phyloP scores from a whole-genome alignment of 1,140 invertebrate species.

The Macrobrachium rosenbergii region DNA sequence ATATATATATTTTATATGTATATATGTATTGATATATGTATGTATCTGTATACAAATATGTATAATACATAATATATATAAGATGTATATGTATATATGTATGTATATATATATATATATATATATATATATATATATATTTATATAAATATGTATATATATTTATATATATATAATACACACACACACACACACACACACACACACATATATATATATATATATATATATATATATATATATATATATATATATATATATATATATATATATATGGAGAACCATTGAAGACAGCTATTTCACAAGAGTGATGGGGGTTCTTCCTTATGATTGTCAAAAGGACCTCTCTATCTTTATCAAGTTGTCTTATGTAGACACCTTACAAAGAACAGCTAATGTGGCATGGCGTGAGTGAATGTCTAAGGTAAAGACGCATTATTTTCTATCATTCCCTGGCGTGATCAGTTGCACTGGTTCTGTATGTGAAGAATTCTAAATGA shows the following conservation, averaged over 20 bases:
- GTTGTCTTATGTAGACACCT: too few relatives aligned
- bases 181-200: too few relatives aligned
- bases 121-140: constrained; percentile 29
- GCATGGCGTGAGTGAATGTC: too few relatives aligned
- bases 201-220: background rate
- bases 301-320: too few relatives aligned
- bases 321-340: too few relatives aligned
- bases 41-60: background rate
- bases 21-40: constrained; percentile 10
- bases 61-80: background rate
- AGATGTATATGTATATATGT: background rate
- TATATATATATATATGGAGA: background rate
- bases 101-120: constrained; percentile 17
- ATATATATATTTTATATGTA: constrained; percentile 24
- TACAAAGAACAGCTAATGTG: too few relatives aligned
- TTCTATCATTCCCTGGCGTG: too few relatives aligned
- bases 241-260: constrained; percentile 10
- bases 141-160: background rate
- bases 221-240: constrained; percentile 19
- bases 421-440: too few relatives aligned
- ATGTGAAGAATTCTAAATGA: too few relatives aligned
- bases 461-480: too few relatives aligned
- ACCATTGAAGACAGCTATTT: too few relatives aligned
- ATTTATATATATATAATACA: background rate
- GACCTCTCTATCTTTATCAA: too few relatives aligned